phyloP scores from a whole-genome alignment of 2,888 invertebrate genomes.

The Drosophila kanekoi region DNA sequence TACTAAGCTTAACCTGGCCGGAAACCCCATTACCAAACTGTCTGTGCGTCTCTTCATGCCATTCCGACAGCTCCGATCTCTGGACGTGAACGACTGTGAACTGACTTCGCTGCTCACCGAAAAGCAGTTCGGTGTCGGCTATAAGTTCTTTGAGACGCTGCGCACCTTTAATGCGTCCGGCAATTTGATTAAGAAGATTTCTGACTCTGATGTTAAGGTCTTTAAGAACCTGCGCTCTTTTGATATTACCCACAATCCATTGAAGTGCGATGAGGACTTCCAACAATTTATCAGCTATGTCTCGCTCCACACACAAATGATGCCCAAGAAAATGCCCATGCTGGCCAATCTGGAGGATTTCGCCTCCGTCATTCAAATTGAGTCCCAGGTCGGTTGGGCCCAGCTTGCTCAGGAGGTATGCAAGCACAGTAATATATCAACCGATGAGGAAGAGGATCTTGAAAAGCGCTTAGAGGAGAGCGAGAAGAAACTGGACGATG shows the following conservation, averaged over 20 bases:
- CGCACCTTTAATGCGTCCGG: constrained; percentile 86
- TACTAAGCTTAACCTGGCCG: constrained; percentile 88
- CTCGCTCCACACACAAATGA: constrained; percentile 74
- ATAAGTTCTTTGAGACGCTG: constrained; percentile 86
- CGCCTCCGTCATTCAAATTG: constrained; percentile 59
- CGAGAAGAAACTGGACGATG: constrained; percentile 76
- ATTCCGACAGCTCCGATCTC: constrained; percentile 87
- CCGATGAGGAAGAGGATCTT: constrained; percentile 60
- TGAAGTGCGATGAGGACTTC: constrained; percentile 89
- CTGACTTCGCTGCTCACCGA: constrained; percentile 89
- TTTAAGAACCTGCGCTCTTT: constrained; percentile 85
- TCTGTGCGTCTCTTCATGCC: constrained; percentile 89
- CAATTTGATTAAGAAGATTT: constrained; percentile 83
- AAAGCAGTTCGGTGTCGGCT: constrained; percentile 84
- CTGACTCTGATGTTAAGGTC: constrained; percentile 76
- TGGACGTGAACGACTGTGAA: constrained; percentile 90
- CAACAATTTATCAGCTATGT: constrained; percentile 87
- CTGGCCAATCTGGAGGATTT: constrained; percentile 75
- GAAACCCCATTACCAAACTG: constrained; percentile 89
- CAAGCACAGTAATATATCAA: constrained; percentile 68
- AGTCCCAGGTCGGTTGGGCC: constrained; percentile 79
- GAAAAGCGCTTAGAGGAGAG: constrained; percentile 72
- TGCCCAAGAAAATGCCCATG: constrained; percentile 73
- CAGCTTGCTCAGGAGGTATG: constrained; percentile 82
- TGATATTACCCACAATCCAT: constrained; percentile 88